Percentiles rank a stretch among this genome's conserved stretches.
These are phyloP conservation scores for Syngnathus rostellatus DNA, from an alignment of 2,797 vertebrate genomes.

Conservation along the genomic window DNA sequence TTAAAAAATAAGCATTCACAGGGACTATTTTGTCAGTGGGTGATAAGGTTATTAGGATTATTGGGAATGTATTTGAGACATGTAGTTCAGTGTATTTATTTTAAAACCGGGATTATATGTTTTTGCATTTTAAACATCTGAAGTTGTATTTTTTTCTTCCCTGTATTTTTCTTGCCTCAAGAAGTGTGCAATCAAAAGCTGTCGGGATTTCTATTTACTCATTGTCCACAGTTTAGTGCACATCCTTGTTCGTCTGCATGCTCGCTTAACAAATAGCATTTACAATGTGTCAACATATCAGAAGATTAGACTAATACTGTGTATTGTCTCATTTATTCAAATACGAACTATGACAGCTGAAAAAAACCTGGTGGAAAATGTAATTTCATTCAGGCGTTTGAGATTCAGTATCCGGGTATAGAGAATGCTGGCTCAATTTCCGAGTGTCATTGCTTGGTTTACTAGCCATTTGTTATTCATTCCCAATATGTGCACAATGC, in stretches of 20 bases:
- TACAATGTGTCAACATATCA: conserved; percentile 2
- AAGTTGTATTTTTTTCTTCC: neutral
- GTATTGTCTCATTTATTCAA: conserved; percentile 3
- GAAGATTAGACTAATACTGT: conserved; percentile 5
- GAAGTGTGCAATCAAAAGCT: neutral
- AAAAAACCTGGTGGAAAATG: neutral
- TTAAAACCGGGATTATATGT: neutral
- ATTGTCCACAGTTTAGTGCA: neutral
- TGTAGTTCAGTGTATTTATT: neutral
- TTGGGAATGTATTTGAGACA: neutral
- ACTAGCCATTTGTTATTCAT: neutral
- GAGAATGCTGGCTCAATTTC: neutral
- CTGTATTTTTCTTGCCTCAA: neutral
- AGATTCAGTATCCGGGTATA: neutral
- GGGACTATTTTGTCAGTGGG: neutral
- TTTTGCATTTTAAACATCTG: neutral
- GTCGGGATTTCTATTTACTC: neutral
- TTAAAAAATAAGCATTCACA: neutral
- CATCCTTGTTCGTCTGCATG: conserved; percentile 5
- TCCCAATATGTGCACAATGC: neutral
- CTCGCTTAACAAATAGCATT: neutral
- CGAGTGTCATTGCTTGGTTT: neutral
- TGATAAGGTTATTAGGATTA: neutral
- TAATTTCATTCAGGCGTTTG: neutral
- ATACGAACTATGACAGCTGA: neutral